Conservation (phyloP, 92 coral and sea anemone species). For the Isaurus tuberculatus region DNA sequence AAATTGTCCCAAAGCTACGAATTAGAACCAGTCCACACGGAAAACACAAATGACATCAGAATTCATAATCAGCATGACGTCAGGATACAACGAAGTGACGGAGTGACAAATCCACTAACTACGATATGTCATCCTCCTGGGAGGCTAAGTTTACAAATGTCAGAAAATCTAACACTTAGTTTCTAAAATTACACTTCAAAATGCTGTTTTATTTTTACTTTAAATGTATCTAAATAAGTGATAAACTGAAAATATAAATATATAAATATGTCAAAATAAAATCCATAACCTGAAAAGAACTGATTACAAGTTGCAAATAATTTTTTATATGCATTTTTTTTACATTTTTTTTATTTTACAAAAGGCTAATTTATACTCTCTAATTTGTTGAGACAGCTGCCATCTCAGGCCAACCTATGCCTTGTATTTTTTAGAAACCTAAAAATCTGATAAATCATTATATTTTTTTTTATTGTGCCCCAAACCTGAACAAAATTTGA, state of each 20-base stretch:
- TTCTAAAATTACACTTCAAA: not conserved
- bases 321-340: constrained; percentile 4
- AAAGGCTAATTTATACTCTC: not conserved
- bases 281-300: constrained; percentile 3
- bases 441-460: not conserved
- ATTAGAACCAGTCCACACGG: too few relatives aligned
- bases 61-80: too few relatives aligned
- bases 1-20: too few relatives aligned
- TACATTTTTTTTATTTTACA: not conserved
- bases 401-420: constrained; percentile 10
- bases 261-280: constrained; percentile 6
- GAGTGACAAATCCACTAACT: too few relatives aligned
- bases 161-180: constrained; percentile 2
- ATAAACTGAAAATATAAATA: not conserved
- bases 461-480: constrained; percentile 1
- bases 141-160: constrained; percentile 7
- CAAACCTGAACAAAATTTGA: not conserved
- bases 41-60: too few relatives aligned
- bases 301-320: constrained; percentile 4
- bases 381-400: constrained; percentile 2
- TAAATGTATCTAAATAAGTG: constrained; percentile 4
- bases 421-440: constrained; percentile 9
- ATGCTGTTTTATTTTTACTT: constrained; percentile 6
- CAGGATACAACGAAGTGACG: too few relatives aligned
- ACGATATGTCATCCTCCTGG: too few relatives aligned